Evolutionary conservation across 2,113 vertebrate genomes (phyloP).

Genomic region (Gadus chalcogrammus): DNA sequence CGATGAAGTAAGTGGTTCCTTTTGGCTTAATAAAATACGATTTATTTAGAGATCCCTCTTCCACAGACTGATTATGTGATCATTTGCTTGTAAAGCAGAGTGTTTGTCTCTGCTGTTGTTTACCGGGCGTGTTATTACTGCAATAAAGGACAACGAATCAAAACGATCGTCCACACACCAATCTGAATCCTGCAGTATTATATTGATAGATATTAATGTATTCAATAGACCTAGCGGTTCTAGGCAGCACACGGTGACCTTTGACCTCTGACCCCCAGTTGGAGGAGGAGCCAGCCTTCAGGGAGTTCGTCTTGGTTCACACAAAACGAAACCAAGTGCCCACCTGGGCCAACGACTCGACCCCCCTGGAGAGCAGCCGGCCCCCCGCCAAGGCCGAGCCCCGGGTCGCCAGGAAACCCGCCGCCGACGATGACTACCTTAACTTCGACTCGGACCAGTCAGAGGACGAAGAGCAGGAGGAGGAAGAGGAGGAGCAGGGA

Average conservation of each 20-base stretch:
- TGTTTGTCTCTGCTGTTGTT: not conserved
- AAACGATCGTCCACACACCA: not conserved
- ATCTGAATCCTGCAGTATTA: not conserved
- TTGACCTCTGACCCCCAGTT: conserved; percentile 67
- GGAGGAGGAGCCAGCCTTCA: conserved; percentile 80
- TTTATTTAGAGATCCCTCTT: not conserved
- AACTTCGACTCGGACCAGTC: conserved; percentile 88
- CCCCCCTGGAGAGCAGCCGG: conserved; percentile 48
- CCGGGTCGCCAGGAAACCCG: conserved; percentile 51
- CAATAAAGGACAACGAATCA: not conserved
- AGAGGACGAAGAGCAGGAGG: conserved; percentile 68
- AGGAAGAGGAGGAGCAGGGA: conserved; percentile 13
- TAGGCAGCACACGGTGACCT: no score
- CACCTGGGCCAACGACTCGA: conserved; percentile 86
- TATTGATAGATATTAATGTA: no score
- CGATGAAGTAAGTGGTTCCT: conserved; percentile 73
- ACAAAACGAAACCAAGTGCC: conserved; percentile 81
- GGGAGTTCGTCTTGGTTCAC: conserved; percentile 90
- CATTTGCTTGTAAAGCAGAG: not conserved
- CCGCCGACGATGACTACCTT: conserved; percentile 82
- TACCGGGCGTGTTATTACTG: no score
- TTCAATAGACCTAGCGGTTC: no score
- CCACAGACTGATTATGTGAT: not conserved
- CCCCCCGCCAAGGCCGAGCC: conserved; percentile 12
- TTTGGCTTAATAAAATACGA: not conserved